phyloP scores from a whole-genome alignment of 2,888 invertebrate species.

The Ennomos erosarius region DNA sequence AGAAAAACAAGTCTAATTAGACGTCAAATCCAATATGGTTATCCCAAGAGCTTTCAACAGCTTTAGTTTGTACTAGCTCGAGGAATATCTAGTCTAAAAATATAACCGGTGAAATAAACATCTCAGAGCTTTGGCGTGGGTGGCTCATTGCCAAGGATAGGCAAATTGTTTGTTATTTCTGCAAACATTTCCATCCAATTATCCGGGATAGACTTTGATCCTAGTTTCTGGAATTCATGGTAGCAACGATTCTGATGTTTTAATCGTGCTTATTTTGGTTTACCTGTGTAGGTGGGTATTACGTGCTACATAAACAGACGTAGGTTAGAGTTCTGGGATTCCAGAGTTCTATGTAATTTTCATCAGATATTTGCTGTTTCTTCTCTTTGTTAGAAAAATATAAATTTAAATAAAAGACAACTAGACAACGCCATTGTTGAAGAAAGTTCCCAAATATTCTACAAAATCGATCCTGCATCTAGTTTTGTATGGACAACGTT shows the following conservation, averaged over 20 bases:
- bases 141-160: slow-evolving; percentile 20
- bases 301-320: too few species aligned
- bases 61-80: background rate
- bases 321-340: too few species aligned
- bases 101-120: slow-evolving; percentile 8
- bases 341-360: too few species aligned
- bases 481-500: too few species aligned
- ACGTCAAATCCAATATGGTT: background rate
- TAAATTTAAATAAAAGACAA: too few species aligned
- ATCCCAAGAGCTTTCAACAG: background rate
- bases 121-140: slow-evolving; percentile 11
- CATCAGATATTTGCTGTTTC: too few species aligned
- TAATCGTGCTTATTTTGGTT: background rate
- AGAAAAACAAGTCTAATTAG: too few species aligned
- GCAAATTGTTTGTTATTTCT: slow-evolving; percentile 24
- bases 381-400: too few species aligned
- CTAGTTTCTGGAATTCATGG: slow-evolving; percentile 13
- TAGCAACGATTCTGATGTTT: slow-evolving; percentile 1
- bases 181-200: slow-evolving; percentile 19
- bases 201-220: slow-evolving; percentile 9
- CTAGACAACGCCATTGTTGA: too few species aligned
- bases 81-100: slow-evolving; percentile 7
- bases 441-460: too few species aligned
- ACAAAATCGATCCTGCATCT: too few species aligned
- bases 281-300: too few species aligned